Conservation (phyloP, 2,797 vertebrate genomes). For the Chanos chanos region DNA sequence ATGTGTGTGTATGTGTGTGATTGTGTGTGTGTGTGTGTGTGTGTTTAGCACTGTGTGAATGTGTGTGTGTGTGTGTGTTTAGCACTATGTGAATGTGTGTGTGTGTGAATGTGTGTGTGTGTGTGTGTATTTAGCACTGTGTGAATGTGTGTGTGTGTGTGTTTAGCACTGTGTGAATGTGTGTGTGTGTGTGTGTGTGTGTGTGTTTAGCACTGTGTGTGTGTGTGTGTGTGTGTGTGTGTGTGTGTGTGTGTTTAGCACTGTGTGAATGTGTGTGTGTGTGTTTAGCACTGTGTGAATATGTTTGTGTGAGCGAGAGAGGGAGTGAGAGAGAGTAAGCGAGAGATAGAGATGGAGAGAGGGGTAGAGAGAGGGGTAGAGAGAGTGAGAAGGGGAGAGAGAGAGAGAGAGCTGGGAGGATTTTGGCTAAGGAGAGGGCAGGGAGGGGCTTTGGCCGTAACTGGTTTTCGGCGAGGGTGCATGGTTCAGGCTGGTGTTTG, state of each 20-base stretch:
- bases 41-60: no score
- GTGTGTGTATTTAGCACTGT: neutral
- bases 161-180: neutral
- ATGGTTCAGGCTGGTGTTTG: conserved; percentile 6
- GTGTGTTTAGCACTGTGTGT: neutral
- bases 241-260: neutral
- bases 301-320: neutral
- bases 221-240: no score
- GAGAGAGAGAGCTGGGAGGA: neutral
- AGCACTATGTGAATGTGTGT: no score
- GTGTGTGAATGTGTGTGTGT: neutral
- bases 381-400: neutral
- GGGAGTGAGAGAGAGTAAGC: neutral
- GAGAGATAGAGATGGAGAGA: no score
- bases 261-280: neutral
- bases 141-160: neutral
- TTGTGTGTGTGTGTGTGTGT: no score
- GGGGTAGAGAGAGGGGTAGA: no score
- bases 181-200: neutral
- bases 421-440: neutral
- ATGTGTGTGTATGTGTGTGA: no score
- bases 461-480: conserved; percentile 20
- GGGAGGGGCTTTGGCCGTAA: conserved; percentile 15
- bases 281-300: neutral
- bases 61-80: neutral